These are phyloP conservation scores for Macrophya annulata DNA, from an alignment of 2,888 invertebrate genomes.

Conservation along the genomic window DNA sequence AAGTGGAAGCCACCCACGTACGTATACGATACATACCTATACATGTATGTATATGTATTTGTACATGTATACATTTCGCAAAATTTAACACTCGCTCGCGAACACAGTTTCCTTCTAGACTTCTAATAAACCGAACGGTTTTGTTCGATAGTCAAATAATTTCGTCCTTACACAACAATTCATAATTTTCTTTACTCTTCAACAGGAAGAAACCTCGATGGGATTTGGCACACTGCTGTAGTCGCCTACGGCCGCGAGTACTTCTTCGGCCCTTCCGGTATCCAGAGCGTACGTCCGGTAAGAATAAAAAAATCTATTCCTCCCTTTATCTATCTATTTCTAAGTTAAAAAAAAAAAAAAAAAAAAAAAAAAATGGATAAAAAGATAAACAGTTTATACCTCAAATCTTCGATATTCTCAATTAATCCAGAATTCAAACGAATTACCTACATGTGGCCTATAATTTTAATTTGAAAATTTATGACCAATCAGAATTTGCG, in stretches of 20 bases:
- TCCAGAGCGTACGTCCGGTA: constrained; percentile 91
- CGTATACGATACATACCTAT: neutral
- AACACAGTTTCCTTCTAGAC: no score
- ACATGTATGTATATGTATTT: neutral
- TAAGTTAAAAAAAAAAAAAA: neutral
- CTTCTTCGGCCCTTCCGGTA: constrained; percentile 92
- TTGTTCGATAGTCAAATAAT: neutral
- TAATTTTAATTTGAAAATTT: neutral
- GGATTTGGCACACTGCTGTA: constrained; percentile 97
- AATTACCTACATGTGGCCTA: neutral
- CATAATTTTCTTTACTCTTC: constrained; percentile 57
- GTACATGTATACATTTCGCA: no score
- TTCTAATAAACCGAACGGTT: no score
- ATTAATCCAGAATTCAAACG: neutral
- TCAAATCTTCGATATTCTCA: neutral
- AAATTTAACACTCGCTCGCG: no score
- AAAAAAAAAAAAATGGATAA: neutral
- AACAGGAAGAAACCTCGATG: constrained; percentile 92
- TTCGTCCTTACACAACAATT: neutral
- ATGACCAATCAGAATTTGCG: neutral
- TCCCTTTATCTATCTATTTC: neutral
- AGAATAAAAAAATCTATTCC: constrained; percentile 79
- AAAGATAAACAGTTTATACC: neutral
- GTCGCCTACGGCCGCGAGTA: constrained; percentile 93
- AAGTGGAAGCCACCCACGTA: constrained; percentile 12